Evolutionary conservation across 1,140 invertebrate genomes (phyloP).

Genomic region (Heliconius melpomene): DNA sequence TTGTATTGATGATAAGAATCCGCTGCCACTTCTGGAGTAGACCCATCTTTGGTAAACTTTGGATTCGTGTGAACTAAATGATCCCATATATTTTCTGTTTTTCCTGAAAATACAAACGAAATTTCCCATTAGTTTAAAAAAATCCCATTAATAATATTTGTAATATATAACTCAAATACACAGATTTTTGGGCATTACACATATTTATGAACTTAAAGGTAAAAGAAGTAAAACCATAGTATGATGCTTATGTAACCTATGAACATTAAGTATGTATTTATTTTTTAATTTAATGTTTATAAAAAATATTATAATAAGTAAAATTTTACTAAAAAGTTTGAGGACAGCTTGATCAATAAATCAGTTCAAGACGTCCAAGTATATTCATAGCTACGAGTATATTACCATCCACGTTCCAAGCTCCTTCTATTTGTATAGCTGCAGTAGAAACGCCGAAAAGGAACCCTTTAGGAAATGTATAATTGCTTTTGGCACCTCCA

Average conservation of each 20-base stretch:
- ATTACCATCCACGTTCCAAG: conserved; percentile 85
- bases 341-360: background rate
- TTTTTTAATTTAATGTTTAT: too few species aligned
- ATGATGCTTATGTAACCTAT: too few species aligned
- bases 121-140: background rate
- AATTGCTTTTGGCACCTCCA: conserved; percentile 63
- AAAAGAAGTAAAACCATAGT: too few species aligned
- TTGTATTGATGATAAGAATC: conserved; percentile 83
- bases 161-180: too few species aligned
- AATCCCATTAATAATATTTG: background rate
- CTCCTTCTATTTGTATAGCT: conserved; percentile 86
- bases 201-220: too few species aligned
- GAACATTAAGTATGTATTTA: too few species aligned
- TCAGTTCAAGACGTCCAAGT: background rate
- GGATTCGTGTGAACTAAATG: conserved; percentile 76
- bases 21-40: conserved; percentile 81
- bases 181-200: too few species aligned
- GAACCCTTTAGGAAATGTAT: conserved; percentile 81
- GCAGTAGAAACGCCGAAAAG: conserved; percentile 82
- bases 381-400: background rate
- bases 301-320: too few species aligned
- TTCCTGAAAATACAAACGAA: conserved; percentile 55
- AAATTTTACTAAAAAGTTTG: too few species aligned
- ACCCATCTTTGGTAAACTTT: conserved; percentile 81
- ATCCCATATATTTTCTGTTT: conserved; percentile 83